phyloP scores from a whole-genome alignment of 2,797 vertebrate genomes.

The Rachycentron canadum region DNA sequence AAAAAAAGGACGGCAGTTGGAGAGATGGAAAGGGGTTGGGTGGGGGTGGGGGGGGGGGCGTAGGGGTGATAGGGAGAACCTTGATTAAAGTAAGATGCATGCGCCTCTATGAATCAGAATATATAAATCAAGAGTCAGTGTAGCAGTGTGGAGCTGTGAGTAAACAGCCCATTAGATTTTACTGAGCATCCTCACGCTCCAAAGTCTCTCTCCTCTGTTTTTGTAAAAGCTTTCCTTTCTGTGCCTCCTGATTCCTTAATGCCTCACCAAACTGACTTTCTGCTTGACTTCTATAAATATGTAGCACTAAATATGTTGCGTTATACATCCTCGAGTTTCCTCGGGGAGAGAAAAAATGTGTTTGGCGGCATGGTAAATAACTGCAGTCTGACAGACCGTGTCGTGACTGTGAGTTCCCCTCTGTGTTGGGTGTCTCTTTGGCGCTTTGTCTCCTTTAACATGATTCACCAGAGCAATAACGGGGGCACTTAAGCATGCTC shows the following conservation, averaged over 20 bases:
- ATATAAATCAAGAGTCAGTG: slow-evolving; percentile 81
- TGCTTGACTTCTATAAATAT: slow-evolving; percentile 66
- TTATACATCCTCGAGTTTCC: slow-evolving; percentile 52
- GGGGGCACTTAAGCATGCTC: slow-evolving; percentile 64
- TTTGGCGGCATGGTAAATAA: slow-evolving; percentile 62
- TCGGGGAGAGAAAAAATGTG: slow-evolving; percentile 60
- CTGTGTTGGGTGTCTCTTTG: slow-evolving; percentile 59
- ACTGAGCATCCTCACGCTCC: slow-evolving; percentile 65
- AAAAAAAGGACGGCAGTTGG: slow-evolving; percentile 60
- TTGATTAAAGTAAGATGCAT: slow-evolving; percentile 86
- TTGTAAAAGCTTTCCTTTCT: slow-evolving; percentile 37
- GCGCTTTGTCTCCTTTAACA: slow-evolving; percentile 58
- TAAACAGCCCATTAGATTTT: slow-evolving; percentile 83
- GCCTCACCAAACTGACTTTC: slow-evolving; percentile 69
- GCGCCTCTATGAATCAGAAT: slow-evolving; percentile 80
- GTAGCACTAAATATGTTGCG: slow-evolving; percentile 64
- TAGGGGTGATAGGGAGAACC: slow-evolving; percentile 64
- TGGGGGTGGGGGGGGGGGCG: not conserved
- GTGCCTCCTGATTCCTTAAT: slow-evolving; percentile 39
- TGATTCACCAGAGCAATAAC: slow-evolving; percentile 73
- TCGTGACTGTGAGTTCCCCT: slow-evolving; percentile 41
- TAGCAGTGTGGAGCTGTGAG: slow-evolving; percentile 69
- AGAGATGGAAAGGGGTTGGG: slow-evolving; percentile 27
- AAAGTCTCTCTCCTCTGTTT: slow-evolving; percentile 34
- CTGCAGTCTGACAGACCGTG: slow-evolving; percentile 57